A percentile compares a stretch with the other conserved stretches of the same genome.
These are phyloP conservation scores for Chelonia mydas DNA, from an alignment of 2,797 vertebrate species.

Conservation along the genomic window DNA sequence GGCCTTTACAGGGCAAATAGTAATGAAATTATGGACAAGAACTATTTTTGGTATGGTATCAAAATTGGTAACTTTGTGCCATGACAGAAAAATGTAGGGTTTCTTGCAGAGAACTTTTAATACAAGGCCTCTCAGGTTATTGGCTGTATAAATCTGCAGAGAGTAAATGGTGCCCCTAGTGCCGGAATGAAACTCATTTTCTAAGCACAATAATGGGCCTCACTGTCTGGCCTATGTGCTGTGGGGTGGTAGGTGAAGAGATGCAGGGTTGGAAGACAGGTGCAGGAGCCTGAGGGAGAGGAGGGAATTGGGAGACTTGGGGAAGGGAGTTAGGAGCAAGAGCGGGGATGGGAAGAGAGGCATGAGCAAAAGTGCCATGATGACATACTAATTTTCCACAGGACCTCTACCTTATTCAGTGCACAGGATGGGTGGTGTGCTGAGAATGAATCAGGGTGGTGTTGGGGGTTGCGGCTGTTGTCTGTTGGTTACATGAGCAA, in stretches of 20 bases:
- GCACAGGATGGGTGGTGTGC: constrained; percentile 10
- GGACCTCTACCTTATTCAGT: constrained; percentile 50
- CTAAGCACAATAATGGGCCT: background rate
- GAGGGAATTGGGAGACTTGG: background rate
- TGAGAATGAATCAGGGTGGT: constrained; percentile 46
- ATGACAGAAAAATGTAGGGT: background rate
- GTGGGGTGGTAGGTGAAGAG: background rate
- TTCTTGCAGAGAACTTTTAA: background rate
- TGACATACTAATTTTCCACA: constrained; percentile 33
- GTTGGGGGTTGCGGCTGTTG: constrained; percentile 27
- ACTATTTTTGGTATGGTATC: background rate
- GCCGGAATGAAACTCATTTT: background rate
- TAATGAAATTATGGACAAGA: background rate
- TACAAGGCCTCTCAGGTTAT: background rate
- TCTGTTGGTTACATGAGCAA: constrained; percentile 17
- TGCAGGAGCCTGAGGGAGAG: background rate
- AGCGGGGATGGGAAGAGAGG: constrained; percentile 36
- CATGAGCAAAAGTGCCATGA: constrained; percentile 46
- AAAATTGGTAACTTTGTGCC: background rate
- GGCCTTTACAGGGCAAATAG: background rate
- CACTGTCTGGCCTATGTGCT: background rate
- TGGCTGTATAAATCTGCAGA: background rate
- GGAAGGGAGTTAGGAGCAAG: background rate
- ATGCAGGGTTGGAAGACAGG: background rate
- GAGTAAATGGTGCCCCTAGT: background rate